Base-by-base conservation (phyloP, 1,140 invertebrate species). In the Orchestia grillus region DNA sequence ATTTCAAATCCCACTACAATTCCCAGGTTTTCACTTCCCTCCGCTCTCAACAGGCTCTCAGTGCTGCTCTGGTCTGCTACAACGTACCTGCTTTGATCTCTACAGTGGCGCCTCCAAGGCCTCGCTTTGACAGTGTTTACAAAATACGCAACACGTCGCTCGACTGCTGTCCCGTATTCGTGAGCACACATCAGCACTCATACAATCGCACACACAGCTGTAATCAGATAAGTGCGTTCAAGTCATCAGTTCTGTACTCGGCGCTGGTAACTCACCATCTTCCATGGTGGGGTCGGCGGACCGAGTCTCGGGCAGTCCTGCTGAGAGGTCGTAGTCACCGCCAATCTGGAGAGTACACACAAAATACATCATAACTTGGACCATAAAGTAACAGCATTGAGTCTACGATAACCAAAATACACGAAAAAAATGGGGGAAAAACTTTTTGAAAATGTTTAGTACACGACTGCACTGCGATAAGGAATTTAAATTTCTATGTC, bases 241-340 rank as follows among this genome's bases (percentile, higher is more conserved):
- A 1, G 28, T 23, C 1, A 77, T 1, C 11, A 77, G 36, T 19
- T 8, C 6, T 19, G 47, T 19, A 53, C 6, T 19, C 1, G 1
- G 36, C 15, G 62, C 28, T 77, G 28, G 4, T 6, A 15, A 94
- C 92, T 94, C 36, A 94, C 92, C 92, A 40, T 94, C 92, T 36
- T 94, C 92, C 92, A 94, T 94, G 92, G 92, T 94, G 36, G 92
- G 92, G 44, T 94, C 92, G 36, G 92, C 40, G 36, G 92, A 45
- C 0, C 44, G 92, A 47, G 44, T 44, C 40, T 94, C 92, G 40
- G 92, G 92, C 43, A 94, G 92, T n/a, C 92, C 92, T 40, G 92
- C 92, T 6, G 92, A 94, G 1, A 94, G 92, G 36, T 94, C 92
- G 44, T 45, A 94, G 40, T 94, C 92, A 4, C 44, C 43, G 43